Base-by-base conservation (phyloP, 1,140 invertebrate species). In the Eueides isabella region DNA sequence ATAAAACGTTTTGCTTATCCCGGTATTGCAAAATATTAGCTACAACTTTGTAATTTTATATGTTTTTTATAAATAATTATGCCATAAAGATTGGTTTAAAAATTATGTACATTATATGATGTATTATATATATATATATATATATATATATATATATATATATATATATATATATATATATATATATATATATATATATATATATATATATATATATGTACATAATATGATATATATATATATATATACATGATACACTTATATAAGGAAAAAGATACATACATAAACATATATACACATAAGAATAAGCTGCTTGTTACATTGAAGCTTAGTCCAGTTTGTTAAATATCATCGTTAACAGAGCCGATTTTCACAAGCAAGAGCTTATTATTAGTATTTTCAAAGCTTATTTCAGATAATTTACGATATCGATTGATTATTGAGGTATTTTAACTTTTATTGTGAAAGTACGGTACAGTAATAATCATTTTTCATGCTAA, bases 91-190 rank as follows among this genome's bases (percentile, higher is more conserved):
- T 55, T 55, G 23, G 23, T 23, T 5, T 26, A 2, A 26, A 55
- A 55, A 55, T 55, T 55, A 55, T 55, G n/a, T n/a, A n/a, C n/a
- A n/a, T n/a, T n/a, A n/a, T 48, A 26, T 11, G 26, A 55, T 55
- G 11, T 55, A 55, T 5, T 11, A 2, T 48, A 48, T 9, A n/a
- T 48, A n/a, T 48, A 48, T 19, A 48, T 0, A 19, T n/a, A 44
- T 19, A 6, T 44, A 14, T 16, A 16, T 38, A 4, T 5, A 38
- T 3, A 16, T 38, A 5, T 38, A 38, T 4, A 38, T 5, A 7
- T 44, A 44, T 44, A 48, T 5, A 48, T 19, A 6, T 7, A 48
- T 19, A 19, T 19, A 19, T 0, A 38, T 16, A 38, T 5, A 16
- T 38, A 38, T 3, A 38, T 38, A 12, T 3, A 16, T 38, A 38